Evolutionary conservation across 1,140 invertebrate genomes (phyloP).

Genomic region (Orius laevigatus): DNA sequence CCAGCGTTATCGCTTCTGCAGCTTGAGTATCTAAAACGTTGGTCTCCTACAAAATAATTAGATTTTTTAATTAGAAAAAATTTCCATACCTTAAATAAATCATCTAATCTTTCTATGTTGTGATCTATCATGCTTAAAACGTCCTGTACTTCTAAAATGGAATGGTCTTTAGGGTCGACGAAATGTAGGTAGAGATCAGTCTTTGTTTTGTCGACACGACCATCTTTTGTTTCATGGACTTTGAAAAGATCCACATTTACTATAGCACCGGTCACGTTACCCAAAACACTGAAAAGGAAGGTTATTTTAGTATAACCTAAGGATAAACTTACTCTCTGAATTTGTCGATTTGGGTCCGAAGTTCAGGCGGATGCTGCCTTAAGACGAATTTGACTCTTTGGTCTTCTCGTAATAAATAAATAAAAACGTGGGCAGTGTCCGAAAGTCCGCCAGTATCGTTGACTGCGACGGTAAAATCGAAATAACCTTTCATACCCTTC

Average conservation of each 20-base stretch:
- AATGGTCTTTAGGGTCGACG: slow-evolving; percentile 75
- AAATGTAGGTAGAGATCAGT: slow-evolving; percentile 88
- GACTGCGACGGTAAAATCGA: slow-evolving; percentile 73
- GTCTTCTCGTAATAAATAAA: slow-evolving; percentile 82
- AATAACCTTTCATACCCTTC: slow-evolving; percentile 91
- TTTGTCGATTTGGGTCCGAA: slow-evolving; percentile 55
- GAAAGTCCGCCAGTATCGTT: slow-evolving; percentile 68
- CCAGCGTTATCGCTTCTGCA: slow-evolving; percentile 39
- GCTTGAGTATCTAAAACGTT: slow-evolving; percentile 78
- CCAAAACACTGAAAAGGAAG: slow-evolving; percentile 40
- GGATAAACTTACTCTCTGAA: slow-evolving; percentile 53
- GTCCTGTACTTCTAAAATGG: slow-evolving; percentile 72
- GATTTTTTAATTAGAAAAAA: background rate
- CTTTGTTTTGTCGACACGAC: slow-evolving; percentile 82
- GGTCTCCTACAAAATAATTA: slow-evolving; percentile 42
- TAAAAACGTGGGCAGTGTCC: slow-evolving; percentile 67
- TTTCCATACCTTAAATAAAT: slow-evolving; percentile 58
- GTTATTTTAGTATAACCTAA: background rate
- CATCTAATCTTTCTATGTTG: slow-evolving; percentile 77
- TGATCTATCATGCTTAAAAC: slow-evolving; percentile 73
- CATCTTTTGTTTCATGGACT: slow-evolving; percentile 80
- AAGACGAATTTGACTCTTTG: slow-evolving; percentile 83
- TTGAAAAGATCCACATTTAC: slow-evolving; percentile 88
- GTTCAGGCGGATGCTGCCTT: slow-evolving; percentile 70
- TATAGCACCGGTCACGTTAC: slow-evolving; percentile 73